Conservation (phyloP, 2,797 vertebrate genomes). For the Scomberomorus guttatus region DNA sequence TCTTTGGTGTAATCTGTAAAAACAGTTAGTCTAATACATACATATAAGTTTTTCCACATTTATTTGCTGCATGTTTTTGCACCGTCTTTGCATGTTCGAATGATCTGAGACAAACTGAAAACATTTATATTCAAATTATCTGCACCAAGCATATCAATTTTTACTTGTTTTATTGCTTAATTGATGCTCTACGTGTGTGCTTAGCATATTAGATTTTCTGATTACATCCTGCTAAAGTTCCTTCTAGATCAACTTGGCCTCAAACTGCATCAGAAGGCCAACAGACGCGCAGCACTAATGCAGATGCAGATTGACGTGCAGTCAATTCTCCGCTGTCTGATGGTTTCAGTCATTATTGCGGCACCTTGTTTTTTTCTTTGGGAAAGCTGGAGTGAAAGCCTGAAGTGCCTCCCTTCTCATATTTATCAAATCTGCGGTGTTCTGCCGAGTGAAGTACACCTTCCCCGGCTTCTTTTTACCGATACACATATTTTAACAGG, state of each 20-base stretch:
- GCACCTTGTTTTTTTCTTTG: conserved; percentile 10
- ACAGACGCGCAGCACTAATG: conserved; percentile 14
- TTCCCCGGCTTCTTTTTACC: conserved; percentile 52
- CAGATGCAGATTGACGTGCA: conserved; percentile 17
- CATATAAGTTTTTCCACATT: no score
- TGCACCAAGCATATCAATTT: no score
- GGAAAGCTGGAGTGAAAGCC: conserved; percentile 40
- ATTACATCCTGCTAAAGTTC: not conserved
- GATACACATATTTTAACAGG: conserved; percentile 76
- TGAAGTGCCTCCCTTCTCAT: conserved; percentile 65
- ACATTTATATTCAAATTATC: no score
- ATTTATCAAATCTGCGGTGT: conserved; percentile 67
- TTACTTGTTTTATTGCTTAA: not conserved
- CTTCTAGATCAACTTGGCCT: not conserved
- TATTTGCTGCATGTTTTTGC: no score
- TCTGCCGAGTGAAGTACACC: conserved; percentile 65
- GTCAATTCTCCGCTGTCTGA: conserved; percentile 18
- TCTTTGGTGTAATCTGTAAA: no score
- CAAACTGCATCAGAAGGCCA: not conserved
- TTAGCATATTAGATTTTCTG: not conserved
- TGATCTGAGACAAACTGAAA: no score
- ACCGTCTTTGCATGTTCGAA: no score
- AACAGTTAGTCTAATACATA: no score
- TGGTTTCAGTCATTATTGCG: conserved; percentile 36
- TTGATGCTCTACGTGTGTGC: not conserved